Percentiles rank a stretch among this genome's conserved stretches.
Evolutionary conservation across 1,140 invertebrate species (phyloP).

Genomic region (Drosophila saltans): DNA sequence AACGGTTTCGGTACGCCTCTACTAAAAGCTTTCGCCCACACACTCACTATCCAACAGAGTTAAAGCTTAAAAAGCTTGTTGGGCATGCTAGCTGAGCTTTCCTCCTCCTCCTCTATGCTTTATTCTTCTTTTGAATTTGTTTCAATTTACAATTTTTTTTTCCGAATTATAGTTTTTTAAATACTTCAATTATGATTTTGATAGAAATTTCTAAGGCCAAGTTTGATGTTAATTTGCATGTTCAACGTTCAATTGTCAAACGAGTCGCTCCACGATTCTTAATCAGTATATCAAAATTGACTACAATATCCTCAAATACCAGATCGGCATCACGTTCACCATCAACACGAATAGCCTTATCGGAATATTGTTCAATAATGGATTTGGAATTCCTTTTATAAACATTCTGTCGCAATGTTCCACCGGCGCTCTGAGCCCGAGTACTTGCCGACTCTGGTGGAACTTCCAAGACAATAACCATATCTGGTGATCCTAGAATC

Average conservation of each 20-base stretch:
- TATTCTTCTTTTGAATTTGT: too few relatives aligned
- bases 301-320: conserved; percentile 35
- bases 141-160: background rate
- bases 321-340: conserved; percentile 1
- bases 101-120: too few relatives aligned
- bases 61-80: conserved; percentile 26
- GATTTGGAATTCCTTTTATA: conserved; percentile 3
- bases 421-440: background rate
- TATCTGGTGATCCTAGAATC: conserved; percentile 28
- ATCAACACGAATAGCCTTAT: conserved; percentile 24
- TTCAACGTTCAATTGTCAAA: conserved; percentile 20
- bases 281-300: conserved; percentile 29
- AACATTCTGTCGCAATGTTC: background rate
- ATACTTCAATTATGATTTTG: conserved; percentile 10
- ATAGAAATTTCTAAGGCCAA: conserved; percentile 5
- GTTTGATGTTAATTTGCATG: background rate
- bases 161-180: background rate
- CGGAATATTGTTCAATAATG: conserved; percentile 32
- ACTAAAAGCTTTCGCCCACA: conserved; percentile 46
- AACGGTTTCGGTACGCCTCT: conserved; percentile 71
- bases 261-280: background rate
- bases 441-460: background rate
- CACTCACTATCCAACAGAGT: conserved; percentile 1
- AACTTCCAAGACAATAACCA: conserved; percentile 41
- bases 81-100: too few relatives aligned